A percentile compares a stretch with the other conserved stretches of the same genome.
Conservation (phyloP, 2,797 vertebrate species). For the Antennarius maculatus region DNA sequence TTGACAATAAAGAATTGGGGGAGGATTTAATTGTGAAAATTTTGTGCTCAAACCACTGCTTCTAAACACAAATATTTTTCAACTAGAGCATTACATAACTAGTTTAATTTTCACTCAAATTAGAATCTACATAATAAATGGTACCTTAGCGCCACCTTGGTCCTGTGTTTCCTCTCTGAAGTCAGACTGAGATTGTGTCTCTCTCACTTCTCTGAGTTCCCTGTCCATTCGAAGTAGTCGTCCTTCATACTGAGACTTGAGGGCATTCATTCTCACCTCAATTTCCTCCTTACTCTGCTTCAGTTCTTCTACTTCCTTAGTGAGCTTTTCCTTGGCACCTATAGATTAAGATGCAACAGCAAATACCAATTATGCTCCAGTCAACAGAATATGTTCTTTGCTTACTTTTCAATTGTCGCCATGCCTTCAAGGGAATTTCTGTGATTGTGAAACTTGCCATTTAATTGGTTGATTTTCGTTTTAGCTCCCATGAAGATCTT, state of each 20-base stretch:
- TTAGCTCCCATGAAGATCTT: slow-evolving; percentile 91
- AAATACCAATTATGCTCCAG: not conserved
- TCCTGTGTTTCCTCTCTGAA: slow-evolving; percentile 90
- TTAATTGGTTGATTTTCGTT: slow-evolving; percentile 90
- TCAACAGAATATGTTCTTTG: not conserved
- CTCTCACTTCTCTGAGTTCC: slow-evolving; percentile 86
- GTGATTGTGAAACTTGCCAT: slow-evolving; percentile 73
- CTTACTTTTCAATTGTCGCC: not conserved
- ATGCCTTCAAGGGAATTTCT: not conserved
- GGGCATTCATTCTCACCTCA: slow-evolving; percentile 92
- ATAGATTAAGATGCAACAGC: not conserved
- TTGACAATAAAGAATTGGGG: not conserved
- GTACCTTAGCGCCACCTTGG: slow-evolving; percentile 88
- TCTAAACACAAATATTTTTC: too few species aligned
- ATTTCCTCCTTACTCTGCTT: slow-evolving; percentile 91
- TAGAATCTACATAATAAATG: too few species aligned
- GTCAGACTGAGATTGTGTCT: slow-evolving; percentile 88
- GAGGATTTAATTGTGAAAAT: too few species aligned
- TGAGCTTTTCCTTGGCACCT: slow-evolving; percentile 90
- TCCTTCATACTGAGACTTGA: slow-evolving; percentile 96
- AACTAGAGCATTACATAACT: too few species aligned
- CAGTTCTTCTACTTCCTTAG: slow-evolving; percentile 90
- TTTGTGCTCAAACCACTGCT: too few species aligned
- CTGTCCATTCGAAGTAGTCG: slow-evolving; percentile 90
- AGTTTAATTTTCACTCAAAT: too few species aligned